Percentiles rank a stretch among this genome's conserved stretches.
These are phyloP conservation scores for Muscicapa striata DNA, from an alignment of 2,797 vertebrate genomes.

Conservation along the genomic window DNA sequence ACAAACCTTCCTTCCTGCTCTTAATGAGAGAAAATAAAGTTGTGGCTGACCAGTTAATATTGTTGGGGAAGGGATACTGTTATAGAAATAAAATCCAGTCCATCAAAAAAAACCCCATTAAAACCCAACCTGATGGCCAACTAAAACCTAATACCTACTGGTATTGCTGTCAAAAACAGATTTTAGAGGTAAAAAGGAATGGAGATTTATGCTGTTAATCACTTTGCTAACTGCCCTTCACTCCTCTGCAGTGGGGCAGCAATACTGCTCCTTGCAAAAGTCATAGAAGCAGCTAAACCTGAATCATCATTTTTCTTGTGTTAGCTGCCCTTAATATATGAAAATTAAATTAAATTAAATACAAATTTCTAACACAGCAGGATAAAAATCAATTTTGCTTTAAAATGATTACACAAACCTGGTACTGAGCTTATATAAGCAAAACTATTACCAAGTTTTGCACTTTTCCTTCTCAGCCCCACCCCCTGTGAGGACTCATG, in stretches of 20 bases:
- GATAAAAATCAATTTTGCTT: background rate
- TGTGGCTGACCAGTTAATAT: background rate
- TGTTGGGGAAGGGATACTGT: background rate
- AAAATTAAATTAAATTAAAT: background rate
- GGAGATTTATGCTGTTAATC: background rate
- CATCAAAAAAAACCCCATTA: background rate
- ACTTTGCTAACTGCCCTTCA: background rate
- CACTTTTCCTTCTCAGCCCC: background rate
- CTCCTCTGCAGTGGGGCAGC: background rate
- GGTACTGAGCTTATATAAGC: background rate
- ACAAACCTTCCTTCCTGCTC: background rate
- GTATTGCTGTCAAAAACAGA: background rate
- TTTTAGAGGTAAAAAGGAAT: background rate
- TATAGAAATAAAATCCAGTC: background rate
- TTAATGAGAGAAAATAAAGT: background rate
- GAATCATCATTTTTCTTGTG: background rate
- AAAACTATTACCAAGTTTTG: background rate
- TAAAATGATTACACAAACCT: background rate
- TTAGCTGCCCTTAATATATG: background rate
- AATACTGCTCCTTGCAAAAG: background rate
- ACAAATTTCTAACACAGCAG: background rate
- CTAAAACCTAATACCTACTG: background rate
- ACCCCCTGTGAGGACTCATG: accelerated
- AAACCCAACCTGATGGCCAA: background rate
- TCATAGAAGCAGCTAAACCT: background rate